A percentile compares a stretch with the other conserved stretches of the same genome.
These are phyloP conservation scores for Thamnophis elegans DNA, from an alignment of 2,797 vertebrate genomes.

Conservation along the genomic window DNA sequence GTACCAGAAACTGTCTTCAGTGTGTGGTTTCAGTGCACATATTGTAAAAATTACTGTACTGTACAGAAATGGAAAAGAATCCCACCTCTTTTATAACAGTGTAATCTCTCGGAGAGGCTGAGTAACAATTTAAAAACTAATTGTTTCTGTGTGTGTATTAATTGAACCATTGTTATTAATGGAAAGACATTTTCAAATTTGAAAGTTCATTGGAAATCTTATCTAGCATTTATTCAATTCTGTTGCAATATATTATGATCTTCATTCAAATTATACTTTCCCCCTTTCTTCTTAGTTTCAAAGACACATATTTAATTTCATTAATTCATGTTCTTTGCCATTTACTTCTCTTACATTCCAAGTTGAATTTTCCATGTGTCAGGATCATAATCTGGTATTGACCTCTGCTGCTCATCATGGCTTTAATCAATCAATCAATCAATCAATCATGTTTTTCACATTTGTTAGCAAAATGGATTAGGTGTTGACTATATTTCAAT, in stretches of 20 bases:
- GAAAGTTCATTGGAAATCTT: background rate
- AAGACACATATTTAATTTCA: background rate
- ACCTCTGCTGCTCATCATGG: background rate
- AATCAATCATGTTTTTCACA: background rate
- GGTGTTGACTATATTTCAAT: background rate
- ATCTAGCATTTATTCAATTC: background rate
- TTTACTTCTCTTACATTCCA: background rate
- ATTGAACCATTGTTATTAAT: background rate
- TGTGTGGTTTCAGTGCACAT: background rate
- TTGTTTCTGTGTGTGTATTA: background rate
- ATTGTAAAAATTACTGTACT: background rate
- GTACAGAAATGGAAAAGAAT: background rate
- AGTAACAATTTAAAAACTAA: background rate
- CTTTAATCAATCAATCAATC: background rate
- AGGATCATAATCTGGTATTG: background rate
- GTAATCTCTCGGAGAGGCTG: background rate
- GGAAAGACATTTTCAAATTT: background rate
- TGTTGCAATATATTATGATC: background rate
- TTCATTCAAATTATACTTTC: background rate
- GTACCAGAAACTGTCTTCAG: background rate
- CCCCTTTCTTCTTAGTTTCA: background rate
- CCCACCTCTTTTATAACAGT: background rate
- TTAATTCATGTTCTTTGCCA: background rate
- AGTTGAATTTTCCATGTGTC: background rate
- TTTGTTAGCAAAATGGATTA: background rate